Percentiles rank a stretch among this genome's conserved stretches.
Conservation (phyloP, 2,888 invertebrate genomes). For the Apotomis betuletana region DNA sequence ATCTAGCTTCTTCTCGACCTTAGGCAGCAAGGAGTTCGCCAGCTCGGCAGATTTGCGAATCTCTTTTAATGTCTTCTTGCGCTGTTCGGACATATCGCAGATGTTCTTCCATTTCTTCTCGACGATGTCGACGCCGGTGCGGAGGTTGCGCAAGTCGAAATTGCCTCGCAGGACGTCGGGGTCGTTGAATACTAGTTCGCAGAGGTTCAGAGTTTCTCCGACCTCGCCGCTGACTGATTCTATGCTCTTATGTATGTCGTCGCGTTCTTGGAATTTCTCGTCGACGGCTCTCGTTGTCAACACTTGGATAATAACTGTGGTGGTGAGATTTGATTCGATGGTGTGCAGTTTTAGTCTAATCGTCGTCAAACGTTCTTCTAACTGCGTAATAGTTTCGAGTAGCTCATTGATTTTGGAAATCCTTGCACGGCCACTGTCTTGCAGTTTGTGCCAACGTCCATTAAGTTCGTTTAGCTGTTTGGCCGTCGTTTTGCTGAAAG, state of each 20-base stretch:
- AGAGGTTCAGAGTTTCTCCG: conserved; percentile 90
- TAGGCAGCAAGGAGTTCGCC: conserved; percentile 85
- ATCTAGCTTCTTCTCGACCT: conserved; percentile 85
- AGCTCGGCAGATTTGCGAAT: conserved; percentile 86
- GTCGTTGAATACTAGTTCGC: conserved; percentile 90
- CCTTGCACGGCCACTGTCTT: conserved; percentile 85
- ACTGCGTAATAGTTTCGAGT: conserved; percentile 86
- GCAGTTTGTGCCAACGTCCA: conserved; percentile 87
- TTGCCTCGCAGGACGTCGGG: conserved; percentile 88
- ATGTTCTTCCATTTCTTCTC: conserved; percentile 92
- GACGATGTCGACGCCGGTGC: conserved; percentile 86
- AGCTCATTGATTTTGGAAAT: conserved; percentile 89
- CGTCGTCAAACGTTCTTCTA: conserved; percentile 88
- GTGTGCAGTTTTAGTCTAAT: conserved; percentile 88
- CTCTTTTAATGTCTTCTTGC: conserved; percentile 74
- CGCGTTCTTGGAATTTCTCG: conserved; percentile 87
- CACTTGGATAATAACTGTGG: conserved; percentile 87
- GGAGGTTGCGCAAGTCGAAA: conserved; percentile 87
- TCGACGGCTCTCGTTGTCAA: conserved; percentile 87
- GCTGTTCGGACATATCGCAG: conserved; percentile 88
- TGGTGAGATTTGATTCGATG: conserved; percentile 87
- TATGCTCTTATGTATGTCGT: conserved; percentile 88
- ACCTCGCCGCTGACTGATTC: conserved; percentile 90
- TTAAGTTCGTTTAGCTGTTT: conserved; percentile 85
- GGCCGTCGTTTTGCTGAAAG: conserved; percentile 78